These are phyloP conservation scores for Seriola quinqueradiata DNA, from an alignment of 2,113 vertebrate genomes.

Conservation along the genomic window DNA sequence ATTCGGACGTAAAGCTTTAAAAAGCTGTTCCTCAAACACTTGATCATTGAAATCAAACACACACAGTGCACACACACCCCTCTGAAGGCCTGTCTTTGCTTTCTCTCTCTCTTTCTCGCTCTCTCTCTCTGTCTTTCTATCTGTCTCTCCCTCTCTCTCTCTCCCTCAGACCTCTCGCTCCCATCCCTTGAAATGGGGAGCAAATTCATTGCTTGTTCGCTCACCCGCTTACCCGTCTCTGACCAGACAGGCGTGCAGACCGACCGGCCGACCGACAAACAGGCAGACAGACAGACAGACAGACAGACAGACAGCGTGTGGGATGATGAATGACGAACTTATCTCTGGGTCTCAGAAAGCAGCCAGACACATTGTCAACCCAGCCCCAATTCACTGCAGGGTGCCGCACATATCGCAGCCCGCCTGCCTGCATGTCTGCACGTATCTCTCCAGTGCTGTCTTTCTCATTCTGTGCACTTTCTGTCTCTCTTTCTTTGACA, in stretches of 20 bases:
- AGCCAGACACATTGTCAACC: conserved; percentile 24
- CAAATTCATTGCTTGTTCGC: conserved; percentile 22
- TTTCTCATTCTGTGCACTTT: conserved; percentile 18
- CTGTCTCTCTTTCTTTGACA: conserved; percentile 36
- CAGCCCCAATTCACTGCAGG: conserved; percentile 40
- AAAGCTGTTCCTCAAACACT: not conserved
- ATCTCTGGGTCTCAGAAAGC: conserved; percentile 57
- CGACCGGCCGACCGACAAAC: not conserved
- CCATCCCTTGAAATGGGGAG: conserved; percentile 17
- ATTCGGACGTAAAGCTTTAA: not conserved
- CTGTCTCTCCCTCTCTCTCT: not conserved
- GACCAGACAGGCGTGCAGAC: conserved; percentile 28
- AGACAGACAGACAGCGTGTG: conserved; percentile 9
- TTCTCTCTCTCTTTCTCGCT: not conserved
- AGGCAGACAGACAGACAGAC: not conserved
- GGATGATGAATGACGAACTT: conserved; percentile 62
- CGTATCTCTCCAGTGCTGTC: conserved; percentile 26
- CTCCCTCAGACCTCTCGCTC: not conserved
- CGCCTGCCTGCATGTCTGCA: conserved; percentile 50
- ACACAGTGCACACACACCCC: not conserved
- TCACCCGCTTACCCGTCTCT: not conserved
- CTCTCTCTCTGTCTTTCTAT: not conserved
- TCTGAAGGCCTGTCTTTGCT: not conserved
- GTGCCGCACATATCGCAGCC: conserved; percentile 35
- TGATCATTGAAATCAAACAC: not conserved